Base-by-base conservation (phyloP, 2,888 invertebrate genomes). In the Eilema depressum region DNA sequence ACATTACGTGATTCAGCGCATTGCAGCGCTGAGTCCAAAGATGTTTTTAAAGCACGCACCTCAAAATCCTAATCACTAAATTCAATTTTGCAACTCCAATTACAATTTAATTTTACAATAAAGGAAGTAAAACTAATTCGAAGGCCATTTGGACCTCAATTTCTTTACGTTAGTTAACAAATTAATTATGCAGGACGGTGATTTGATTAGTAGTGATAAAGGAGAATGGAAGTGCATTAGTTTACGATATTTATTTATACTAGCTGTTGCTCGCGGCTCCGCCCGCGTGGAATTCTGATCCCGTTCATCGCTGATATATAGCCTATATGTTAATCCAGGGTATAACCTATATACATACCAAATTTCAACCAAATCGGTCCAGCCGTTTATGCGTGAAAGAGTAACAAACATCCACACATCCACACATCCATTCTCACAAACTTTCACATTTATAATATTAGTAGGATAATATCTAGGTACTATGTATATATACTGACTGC, bases 101-200 rank as follows among this genome's bases (percentile, higher is more conserved):
- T 53, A 53, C 20, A 53, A 53, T n/a, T 53, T n/a, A 53, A n/a
- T 53, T 53, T 53, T 53, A 53, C n/a, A 53, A 53, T 53, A 10
- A 10, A 53, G n/a, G 20, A 3, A 53, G n/a, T n/a, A 53, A n/a
- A 53, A 53, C 53, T n/a, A 7, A 53, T 53, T n/a, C n/a, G n/a
- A 53, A 10, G 8, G 7, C 8, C 53, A 8, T 53, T n/a, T 53
- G 53, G 53, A n/a, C 53, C 53, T 53, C 53, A 53, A 53, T 53
- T 53, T 53, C 53, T 53, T 53, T n/a, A 53, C 20, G 20, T 53
- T 53, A n/a, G 53, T 10, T 20, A n/a, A 8, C 53, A 53, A n/a
- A n/a, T 53, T 53, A 53, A n/a, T 53, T 53, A 53, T 53, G 53
- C 53, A 53, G 53, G 53, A 53, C n/a, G 20, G 53, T 53, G 20